These are phyloP conservation scores for Apis cerana DNA, from an alignment of 1,140 invertebrate species.

Conservation along the genomic window DNA sequence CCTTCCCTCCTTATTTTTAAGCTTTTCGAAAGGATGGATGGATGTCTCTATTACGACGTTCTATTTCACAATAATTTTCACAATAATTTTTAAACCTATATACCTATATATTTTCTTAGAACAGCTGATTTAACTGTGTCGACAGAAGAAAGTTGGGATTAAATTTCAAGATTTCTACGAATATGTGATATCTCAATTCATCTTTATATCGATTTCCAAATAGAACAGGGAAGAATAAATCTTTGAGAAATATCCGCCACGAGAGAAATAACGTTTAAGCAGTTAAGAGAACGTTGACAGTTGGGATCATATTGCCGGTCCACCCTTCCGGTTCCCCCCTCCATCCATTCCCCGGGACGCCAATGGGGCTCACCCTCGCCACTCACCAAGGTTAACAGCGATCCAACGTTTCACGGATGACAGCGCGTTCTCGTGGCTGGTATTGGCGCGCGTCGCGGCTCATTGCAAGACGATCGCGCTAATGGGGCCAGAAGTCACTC, in stretches of 20 bases:
- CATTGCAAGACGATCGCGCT: slow-evolving; percentile 57
- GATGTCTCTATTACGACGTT: slow-evolving; percentile 20
- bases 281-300: slow-evolving; percentile 51
- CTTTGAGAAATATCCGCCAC: slow-evolving; percentile 1
- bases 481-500: slow-evolving; percentile 61
- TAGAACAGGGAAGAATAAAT: background rate
- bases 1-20: background rate
- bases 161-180: no score
- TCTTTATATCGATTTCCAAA: no score
- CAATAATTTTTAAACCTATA: no score
- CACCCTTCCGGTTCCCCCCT: slow-evolving; percentile 57
- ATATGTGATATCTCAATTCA: no score
- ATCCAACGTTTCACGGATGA: slow-evolving; percentile 66
- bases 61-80: no score
- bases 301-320: slow-evolving; percentile 60
- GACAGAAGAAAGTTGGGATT: no score
- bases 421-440: slow-evolving; percentile 40
- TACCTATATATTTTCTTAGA: no score
- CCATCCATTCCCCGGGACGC: slow-evolving; percentile 60
- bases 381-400: slow-evolving; percentile 65
- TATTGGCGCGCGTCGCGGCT: slow-evolving; percentile 40
- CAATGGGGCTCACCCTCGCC: slow-evolving; percentile 59
- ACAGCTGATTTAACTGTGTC: no score
- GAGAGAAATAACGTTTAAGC: slow-evolving; percentile 31
- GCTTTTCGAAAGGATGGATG: background rate